phyloP scores from a whole-genome alignment of 2,113 vertebrate genomes.

The Steatornis caripensis region DNA sequence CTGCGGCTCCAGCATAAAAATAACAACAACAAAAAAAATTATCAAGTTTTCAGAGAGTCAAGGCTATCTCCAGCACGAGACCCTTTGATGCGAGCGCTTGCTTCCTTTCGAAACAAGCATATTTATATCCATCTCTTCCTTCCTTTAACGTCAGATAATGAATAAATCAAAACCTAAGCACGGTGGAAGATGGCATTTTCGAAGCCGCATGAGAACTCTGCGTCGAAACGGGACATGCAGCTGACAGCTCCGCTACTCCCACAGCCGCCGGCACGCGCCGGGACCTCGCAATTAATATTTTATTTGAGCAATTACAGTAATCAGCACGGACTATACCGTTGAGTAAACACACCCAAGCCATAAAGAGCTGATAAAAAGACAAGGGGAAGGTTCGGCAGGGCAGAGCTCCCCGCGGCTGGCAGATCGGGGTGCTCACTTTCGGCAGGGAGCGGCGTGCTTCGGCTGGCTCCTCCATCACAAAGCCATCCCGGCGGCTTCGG shows the following conservation, averaged over 20 bases:
- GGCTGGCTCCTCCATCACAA: not conserved
- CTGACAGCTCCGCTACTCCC: conserved; percentile 53
- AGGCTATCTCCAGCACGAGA: not conserved
- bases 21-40: not conserved
- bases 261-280: conserved; percentile 17
- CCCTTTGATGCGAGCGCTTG: not conserved
- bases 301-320: not conserved
- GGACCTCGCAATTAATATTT: not conserved
- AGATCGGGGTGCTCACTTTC: fast-evolving
- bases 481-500: not conserved
- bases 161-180: conserved; percentile 14
- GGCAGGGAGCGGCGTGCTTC: no score
- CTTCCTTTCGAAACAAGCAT: not conserved
- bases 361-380: not conserved
- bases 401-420: not conserved
- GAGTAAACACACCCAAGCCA: not conserved
- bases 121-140: conserved; percentile 43
- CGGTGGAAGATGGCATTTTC: not conserved
- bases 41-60: not conserved
- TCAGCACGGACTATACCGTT: not conserved
- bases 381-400: not conserved
- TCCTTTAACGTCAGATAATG: conserved; percentile 2
- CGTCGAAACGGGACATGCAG: not conserved
- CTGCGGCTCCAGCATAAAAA: not conserved
- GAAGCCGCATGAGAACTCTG: not conserved